phyloP scores from a whole-genome alignment of 2,797 vertebrate species.

The Sebastes aleutianus region DNA sequence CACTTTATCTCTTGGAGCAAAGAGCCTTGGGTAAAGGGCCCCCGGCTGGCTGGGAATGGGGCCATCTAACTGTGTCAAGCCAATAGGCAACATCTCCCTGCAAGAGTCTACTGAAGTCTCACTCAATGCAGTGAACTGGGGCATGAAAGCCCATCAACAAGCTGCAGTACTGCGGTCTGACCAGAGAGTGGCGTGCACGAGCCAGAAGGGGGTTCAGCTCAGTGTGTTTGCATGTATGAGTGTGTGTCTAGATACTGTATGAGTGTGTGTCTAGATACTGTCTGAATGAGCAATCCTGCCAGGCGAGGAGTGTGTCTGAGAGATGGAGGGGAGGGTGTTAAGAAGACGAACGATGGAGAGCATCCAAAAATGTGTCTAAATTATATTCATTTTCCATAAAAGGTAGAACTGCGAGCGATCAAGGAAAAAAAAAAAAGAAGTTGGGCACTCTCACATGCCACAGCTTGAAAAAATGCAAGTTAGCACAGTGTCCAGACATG shows the following conservation, averaged over 20 bases:
- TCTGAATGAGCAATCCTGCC: constrained; percentile 64
- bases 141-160: constrained; percentile 74
- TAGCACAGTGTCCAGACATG: constrained; percentile 45
- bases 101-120: constrained; percentile 56
- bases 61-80: constrained; percentile 72
- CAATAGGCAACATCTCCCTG: constrained; percentile 56
- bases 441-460: constrained; percentile 47
- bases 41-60: constrained; percentile 65
- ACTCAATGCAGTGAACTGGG: constrained; percentile 69
- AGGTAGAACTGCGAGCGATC: constrained; percentile 18
- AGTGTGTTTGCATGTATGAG: neutral
- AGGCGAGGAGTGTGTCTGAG: constrained; percentile 40
- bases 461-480: constrained; percentile 62
- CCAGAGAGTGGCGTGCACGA: constrained; percentile 61
- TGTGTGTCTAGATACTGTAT: constrained; percentile 52
- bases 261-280: constrained; percentile 53
- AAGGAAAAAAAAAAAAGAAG: neutral
- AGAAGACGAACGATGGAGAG: constrained; percentile 34
- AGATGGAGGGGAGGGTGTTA: constrained; percentile 5
- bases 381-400: constrained; percentile 45
- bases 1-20: constrained; percentile 18
- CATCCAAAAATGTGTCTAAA: constrained; percentile 42
- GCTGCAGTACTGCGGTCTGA: constrained; percentile 54
- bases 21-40: constrained; percentile 35
- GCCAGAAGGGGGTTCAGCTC: neutral